Conservation (phyloP, 2,888 invertebrate species). For the Drosophila paucipuncta region DNA sequence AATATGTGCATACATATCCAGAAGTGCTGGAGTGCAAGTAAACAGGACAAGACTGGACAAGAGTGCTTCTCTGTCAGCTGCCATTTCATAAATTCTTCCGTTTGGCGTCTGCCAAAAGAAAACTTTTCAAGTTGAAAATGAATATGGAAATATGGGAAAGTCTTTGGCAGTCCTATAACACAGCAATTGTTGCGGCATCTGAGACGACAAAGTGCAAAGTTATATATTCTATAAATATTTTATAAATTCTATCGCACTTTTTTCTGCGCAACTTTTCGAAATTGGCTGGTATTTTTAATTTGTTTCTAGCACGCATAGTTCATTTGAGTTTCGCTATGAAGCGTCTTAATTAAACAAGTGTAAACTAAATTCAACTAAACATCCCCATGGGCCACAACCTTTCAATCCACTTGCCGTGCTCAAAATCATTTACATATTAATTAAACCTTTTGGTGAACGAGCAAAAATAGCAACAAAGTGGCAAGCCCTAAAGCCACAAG, state of each 20-base stretch:
- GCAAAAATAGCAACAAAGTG: slow-evolving; percentile 26
- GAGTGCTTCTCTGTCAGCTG: not conserved
- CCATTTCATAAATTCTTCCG: slow-evolving; percentile 33
- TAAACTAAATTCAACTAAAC: slow-evolving; percentile 31
- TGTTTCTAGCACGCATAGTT: slow-evolving; percentile 48
- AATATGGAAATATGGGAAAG: slow-evolving; percentile 40
- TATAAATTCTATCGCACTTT: slow-evolving; percentile 26
- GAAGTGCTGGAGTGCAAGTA: slow-evolving; percentile 7
- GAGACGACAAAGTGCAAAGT: slow-evolving; percentile 49
- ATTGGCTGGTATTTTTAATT: slow-evolving; percentile 35
- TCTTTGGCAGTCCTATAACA: slow-evolving; percentile 18
- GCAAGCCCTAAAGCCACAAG: slow-evolving; percentile 65
- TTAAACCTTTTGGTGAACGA: slow-evolving; percentile 69
- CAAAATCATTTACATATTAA: slow-evolving; percentile 75
- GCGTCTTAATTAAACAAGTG: slow-evolving; percentile 55
- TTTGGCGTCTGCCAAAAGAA: not conserved
- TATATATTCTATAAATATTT: slow-evolving; percentile 66
- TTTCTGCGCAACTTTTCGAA: slow-evolving; percentile 1
- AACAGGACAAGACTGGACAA: not conserved
- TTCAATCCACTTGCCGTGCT: slow-evolving; percentile 19
- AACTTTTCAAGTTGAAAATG: slow-evolving; percentile 2
- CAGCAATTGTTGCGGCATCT: slow-evolving; percentile 15
- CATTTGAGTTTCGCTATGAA: slow-evolving; percentile 23
- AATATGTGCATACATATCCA: slow-evolving; percentile 36
- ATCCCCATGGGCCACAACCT: not conserved